Percentiles rank a stretch among this genome's conserved stretches.
These are phyloP conservation scores for Tinamus major DNA, from an alignment of 2,797 vertebrate species.

Conservation along the genomic window DNA sequence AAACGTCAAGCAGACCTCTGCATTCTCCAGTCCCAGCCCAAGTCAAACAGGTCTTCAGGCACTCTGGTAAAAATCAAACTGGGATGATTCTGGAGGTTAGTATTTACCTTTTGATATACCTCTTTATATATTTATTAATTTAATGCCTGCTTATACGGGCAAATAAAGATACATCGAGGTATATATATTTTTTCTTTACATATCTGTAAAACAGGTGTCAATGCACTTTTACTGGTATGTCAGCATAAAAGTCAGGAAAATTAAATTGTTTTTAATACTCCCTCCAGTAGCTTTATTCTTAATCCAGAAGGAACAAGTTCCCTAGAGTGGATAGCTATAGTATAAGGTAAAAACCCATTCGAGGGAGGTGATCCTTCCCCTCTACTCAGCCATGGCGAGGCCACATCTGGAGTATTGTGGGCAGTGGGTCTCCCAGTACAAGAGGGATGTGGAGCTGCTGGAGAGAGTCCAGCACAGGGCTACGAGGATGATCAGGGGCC, in stretches of 20 bases:
- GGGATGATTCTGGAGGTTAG: background rate
- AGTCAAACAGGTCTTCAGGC: background rate
- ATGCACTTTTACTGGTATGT: background rate
- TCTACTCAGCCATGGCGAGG: too few species aligned
- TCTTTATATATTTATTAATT: too few species aligned
- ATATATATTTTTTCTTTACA: background rate
- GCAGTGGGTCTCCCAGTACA: too few species aligned
- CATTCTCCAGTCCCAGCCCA: background rate
- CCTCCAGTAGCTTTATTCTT: background rate
- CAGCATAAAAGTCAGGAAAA: background rate
- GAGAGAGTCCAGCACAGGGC: too few species aligned
- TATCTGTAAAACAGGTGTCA: background rate
- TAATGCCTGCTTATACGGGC: background rate
- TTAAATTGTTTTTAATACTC: background rate
- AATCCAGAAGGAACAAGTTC: background rate
- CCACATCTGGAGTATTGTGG: too few species aligned
- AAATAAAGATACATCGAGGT: background rate
- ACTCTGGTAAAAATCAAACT: background rate
- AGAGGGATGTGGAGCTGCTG: too few species aligned
- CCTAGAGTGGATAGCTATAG: accelerated
- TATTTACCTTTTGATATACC: background rate
- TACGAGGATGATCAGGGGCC: too few species aligned
- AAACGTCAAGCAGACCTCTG: background rate
- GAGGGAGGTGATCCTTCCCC: too few species aligned
- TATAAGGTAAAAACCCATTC: background rate